phyloP scores from a whole-genome alignment of 2,113 vertebrate genomes.

The Apeltes quadracus region DNA sequence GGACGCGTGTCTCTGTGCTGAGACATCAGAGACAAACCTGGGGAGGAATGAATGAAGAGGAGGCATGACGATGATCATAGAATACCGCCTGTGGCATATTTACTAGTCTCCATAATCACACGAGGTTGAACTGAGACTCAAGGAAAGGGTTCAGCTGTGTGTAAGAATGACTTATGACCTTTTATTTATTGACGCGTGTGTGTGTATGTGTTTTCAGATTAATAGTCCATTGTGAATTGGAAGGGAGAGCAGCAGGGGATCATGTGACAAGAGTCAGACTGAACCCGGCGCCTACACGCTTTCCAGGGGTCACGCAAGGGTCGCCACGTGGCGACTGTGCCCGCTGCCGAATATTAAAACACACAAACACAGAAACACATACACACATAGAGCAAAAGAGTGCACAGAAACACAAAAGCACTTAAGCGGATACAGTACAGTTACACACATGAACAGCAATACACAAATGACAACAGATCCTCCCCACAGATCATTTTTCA shows the following conservation, averaged over 20 bases:
- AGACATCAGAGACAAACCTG: background rate
- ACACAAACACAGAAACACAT: slow-evolving; percentile 23
- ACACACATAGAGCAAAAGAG: background rate
- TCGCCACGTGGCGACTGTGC: slow-evolving; percentile 71
- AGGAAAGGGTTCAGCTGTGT: slow-evolving; percentile 23
- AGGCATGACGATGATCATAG: background rate
- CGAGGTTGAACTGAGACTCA: slow-evolving; percentile 6
- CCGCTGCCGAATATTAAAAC: slow-evolving; percentile 51
- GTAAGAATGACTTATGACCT: slow-evolving; percentile 4
- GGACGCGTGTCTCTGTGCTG: background rate
- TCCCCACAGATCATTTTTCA: background rate
- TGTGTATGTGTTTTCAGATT: slow-evolving; percentile 58
- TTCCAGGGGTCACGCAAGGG: slow-evolving; percentile 71
- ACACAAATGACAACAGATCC: slow-evolving; percentile 19
- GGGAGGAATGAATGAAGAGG: slow-evolving; percentile 8
- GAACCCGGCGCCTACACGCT: slow-evolving; percentile 74
- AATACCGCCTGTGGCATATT: slow-evolving; percentile 8
- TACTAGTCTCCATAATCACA: slow-evolving; percentile 11
- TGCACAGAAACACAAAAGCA: slow-evolving; percentile 22
- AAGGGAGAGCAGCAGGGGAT: slow-evolving; percentile 69
- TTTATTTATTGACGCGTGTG: slow-evolving; percentile 27
- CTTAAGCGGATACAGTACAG: slow-evolving; percentile 1
- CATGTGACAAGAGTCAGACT: slow-evolving; percentile 81
- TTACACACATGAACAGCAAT: slow-evolving; percentile 12
- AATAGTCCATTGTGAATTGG: slow-evolving; percentile 74